phyloP scores from a whole-genome alignment of 2,113 vertebrate species.

The Candoia aspera region DNA sequence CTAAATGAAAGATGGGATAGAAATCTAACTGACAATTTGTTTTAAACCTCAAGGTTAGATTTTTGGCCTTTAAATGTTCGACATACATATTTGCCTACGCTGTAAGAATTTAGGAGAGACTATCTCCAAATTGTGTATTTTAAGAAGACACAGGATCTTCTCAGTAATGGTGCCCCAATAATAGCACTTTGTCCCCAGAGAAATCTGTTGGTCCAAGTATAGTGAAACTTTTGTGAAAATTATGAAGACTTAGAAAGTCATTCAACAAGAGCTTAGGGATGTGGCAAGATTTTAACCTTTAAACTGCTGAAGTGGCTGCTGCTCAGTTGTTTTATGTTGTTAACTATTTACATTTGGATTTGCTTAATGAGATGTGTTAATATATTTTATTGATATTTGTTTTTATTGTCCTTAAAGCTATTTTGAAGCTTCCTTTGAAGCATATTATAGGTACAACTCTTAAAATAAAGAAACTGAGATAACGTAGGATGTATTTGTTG shows the following conservation, averaged over 20 bases:
- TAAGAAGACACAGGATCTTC: neutral
- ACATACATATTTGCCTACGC: neutral
- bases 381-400: neutral
- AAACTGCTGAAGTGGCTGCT: neutral
- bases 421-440: neutral
- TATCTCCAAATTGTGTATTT: neutral
- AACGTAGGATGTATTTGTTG: constrained; percentile 8
- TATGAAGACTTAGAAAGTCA: neutral
- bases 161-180: neutral
- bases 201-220: neutral
- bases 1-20: neutral
- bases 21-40: neutral
- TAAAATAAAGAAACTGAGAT: constrained; percentile 28
- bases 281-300: neutral
- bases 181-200: neutral
- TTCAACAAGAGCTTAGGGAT: neutral
- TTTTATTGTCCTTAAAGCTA: constrained; percentile 1
- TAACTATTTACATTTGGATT: neutral
- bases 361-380: neutral
- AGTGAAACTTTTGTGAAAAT: neutral
- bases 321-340: neutral
- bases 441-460: neutral
- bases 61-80: neutral
- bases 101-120: neutral
- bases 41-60: neutral